Evolutionary conservation across 2,797 vertebrate species (phyloP).

Genomic region (Selene dorsalis): DNA sequence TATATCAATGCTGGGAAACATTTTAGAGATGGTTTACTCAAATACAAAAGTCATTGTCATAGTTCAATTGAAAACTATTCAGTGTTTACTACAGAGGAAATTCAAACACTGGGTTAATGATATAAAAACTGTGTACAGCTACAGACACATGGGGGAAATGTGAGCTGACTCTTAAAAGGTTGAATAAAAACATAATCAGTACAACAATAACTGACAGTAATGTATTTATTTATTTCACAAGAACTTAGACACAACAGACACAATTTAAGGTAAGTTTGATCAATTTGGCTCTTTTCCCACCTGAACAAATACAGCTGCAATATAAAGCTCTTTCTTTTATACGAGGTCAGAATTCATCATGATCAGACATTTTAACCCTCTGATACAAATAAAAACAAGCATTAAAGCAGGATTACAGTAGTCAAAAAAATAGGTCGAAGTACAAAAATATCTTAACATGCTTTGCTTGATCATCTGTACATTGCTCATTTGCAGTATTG

Average conservation of each 20-base stretch:
- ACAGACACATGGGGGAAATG: background rate
- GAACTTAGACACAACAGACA: constrained; percentile 32
- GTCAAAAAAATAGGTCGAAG: constrained; percentile 32
- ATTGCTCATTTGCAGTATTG: constrained; percentile 38
- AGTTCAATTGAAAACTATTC: no score
- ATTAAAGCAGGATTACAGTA: constrained; percentile 40
- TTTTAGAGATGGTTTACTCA: no score
- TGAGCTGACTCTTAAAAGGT: background rate
- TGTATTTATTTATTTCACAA: constrained; percentile 48
- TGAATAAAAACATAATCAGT: background rate
- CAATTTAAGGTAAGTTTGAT: constrained; percentile 10
- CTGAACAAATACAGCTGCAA: constrained; percentile 30
- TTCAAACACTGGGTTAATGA: background rate
- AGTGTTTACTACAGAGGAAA: background rate
- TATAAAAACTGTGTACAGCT: background rate
- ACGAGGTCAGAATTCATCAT: constrained; percentile 2
- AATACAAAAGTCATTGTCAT: no score
- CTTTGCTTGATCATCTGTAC: constrained; percentile 39
- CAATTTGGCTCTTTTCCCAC: constrained; percentile 21
- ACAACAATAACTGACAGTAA: constrained; percentile 1
- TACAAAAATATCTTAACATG: constrained; percentile 69
- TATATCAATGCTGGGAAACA: no score
- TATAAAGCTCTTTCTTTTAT: constrained; percentile 38
- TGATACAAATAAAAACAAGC: constrained; percentile 58
- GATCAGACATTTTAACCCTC: background rate